Evolutionary conservation across 2,113 vertebrate genomes (phyloP).

Genomic region (Anguilla rostrata): DNA sequence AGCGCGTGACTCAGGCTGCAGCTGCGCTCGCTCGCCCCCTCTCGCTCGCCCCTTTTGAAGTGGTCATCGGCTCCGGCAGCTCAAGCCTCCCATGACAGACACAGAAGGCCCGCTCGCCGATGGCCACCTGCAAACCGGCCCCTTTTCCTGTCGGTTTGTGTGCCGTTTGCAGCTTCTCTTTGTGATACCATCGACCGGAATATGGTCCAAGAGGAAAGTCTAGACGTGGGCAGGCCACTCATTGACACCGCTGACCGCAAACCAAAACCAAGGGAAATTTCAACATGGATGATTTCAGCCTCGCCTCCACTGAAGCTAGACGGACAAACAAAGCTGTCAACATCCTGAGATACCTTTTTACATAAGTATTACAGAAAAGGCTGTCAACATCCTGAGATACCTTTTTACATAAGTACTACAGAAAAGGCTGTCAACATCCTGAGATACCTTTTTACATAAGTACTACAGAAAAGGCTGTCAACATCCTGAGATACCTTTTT

Average conservation of each 20-base stretch:
- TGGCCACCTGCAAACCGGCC: constrained; percentile 52
- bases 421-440: no score
- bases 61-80: constrained; percentile 66
- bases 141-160: constrained; percentile 54
- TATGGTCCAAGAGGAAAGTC: constrained; percentile 39
- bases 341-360: no score
- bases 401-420: no score
- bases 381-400: no score
- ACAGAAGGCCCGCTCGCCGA: constrained; percentile 51
- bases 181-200: constrained; percentile 48
- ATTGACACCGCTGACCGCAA: background rate
- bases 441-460: no score
- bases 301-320: background rate
- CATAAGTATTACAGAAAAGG: no score
- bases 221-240: constrained; percentile 38
- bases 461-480: no score
- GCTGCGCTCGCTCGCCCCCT: background rate
- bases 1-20: background rate
- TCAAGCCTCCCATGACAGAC: constrained; percentile 64
- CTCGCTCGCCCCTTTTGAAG: constrained; percentile 30
- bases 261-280: constrained; percentile 32
- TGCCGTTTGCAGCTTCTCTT: constrained; percentile 33
- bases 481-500: no score
- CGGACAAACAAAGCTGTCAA: background rate
- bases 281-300: constrained; percentile 17